These are phyloP conservation scores for Catostomus latipinnis DNA, from an alignment of 2,797 vertebrate species.

Conservation along the genomic window DNA sequence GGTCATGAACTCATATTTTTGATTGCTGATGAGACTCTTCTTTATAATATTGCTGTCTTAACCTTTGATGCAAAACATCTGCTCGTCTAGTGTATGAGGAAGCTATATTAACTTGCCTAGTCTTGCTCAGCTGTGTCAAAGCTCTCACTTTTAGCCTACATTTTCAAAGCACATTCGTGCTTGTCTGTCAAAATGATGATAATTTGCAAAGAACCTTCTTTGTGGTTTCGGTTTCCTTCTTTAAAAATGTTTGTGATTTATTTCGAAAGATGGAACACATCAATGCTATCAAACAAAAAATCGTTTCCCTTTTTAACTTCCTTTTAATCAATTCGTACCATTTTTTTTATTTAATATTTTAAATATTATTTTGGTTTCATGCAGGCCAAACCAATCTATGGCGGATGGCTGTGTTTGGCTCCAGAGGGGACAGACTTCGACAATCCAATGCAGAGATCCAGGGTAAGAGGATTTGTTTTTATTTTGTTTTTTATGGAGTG, in stretches of 20 bases:
- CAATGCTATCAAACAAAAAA: not conserved
- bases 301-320: not conserved
- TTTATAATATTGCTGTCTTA: not conserved
- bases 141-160: not conserved
- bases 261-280: not conserved
- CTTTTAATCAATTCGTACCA: not conserved
- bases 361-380: slow-evolving; percentile 53
- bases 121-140: slow-evolving; percentile 37
- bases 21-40: slow-evolving; percentile 51
- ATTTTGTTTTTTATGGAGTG: not conserved
- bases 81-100: slow-evolving; percentile 14
- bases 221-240: not conserved
- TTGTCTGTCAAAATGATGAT: not conserved
- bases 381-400: slow-evolving; percentile 87
- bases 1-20: not conserved
- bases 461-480: slow-evolving; percentile 70
- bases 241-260: not conserved
- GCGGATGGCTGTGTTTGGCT: slow-evolving; percentile 86
- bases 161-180: not conserved
- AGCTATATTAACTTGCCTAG: slow-evolving; percentile 38
- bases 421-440: slow-evolving; percentile 87
- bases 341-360: not conserved
- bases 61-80: slow-evolving; percentile 32
- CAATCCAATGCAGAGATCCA: slow-evolving; percentile 86
- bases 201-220: not conserved